A percentile compares a stretch with the other conserved stretches of the same genome.
These are phyloP conservation scores for Arge pagana DNA, from an alignment of 2,888 invertebrate species.

Conservation along the genomic window DNA sequence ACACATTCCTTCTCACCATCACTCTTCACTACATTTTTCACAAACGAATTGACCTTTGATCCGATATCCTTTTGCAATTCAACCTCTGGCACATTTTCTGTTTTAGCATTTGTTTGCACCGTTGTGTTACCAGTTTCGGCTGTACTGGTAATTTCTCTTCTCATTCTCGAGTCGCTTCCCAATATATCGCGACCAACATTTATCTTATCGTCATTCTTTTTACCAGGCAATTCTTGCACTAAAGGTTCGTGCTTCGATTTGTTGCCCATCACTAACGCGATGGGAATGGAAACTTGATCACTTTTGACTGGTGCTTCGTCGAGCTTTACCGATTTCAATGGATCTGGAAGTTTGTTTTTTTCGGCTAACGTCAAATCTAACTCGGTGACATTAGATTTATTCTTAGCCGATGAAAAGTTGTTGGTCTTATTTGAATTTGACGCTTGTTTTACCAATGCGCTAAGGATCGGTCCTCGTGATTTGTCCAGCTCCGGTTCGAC, in stretches of 20 bases:
- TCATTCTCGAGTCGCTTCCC: constrained; percentile 44
- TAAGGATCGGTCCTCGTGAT: constrained; percentile 6
- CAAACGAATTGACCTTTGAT: neutral
- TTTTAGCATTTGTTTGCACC: constrained; percentile 21
- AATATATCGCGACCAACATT: constrained; percentile 42
- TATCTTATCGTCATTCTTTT: constrained; percentile 29
- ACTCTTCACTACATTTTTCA: neutral
- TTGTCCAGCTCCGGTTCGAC: constrained; percentile 9
- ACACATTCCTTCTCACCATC: neutral
- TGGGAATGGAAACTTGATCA: constrained; percentile 38
- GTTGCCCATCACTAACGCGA: constrained; percentile 46
- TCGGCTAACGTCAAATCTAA: neutral
- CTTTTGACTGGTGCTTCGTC: neutral
- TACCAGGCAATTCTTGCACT: constrained; percentile 5
- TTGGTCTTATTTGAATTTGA: constrained; percentile 4
- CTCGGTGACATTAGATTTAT: no score
- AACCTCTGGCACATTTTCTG: constrained; percentile 2
- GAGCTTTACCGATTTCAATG: neutral
- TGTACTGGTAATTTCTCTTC: constrained; percentile 43
- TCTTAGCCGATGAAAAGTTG: neutral
- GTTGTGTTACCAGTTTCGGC: neutral
- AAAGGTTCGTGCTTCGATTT: constrained; percentile 37
- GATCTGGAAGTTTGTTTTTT: neutral
- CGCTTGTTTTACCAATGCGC: neutral
- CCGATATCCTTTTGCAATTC: constrained; percentile 19